These are phyloP conservation scores for Tubulanus polymorphus DNA, from an alignment of 2,888 invertebrate genomes.

Conservation along the genomic window DNA sequence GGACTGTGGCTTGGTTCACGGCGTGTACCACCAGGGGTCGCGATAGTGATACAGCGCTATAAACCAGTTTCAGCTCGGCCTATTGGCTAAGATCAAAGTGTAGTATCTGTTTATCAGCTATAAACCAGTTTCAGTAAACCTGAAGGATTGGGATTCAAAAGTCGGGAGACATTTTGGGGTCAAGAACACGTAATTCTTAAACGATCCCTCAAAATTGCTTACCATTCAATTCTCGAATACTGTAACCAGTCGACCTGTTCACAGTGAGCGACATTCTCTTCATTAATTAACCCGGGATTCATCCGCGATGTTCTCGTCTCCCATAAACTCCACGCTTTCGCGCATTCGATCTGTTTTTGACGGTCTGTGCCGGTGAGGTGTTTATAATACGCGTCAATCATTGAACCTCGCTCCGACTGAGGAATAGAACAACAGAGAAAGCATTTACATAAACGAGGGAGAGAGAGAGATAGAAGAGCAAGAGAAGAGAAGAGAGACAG, in stretches of 20 bases:
- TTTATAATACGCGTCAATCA: constrained; percentile 42
- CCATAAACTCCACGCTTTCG: constrained; percentile 41
- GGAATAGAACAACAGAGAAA: neutral
- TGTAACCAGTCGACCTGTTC: constrained; percentile 35
- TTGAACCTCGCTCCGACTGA: constrained; percentile 35
- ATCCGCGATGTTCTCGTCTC: constrained; percentile 38
- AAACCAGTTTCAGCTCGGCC: too few species aligned
- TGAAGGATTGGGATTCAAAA: too few species aligned
- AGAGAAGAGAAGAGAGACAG: neutral
- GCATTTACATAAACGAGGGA: neutral
- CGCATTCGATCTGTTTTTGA: constrained; percentile 26
- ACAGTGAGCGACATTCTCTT: constrained; percentile 23
- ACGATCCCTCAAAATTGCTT: too few species aligned
- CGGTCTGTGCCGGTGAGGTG: constrained; percentile 37
- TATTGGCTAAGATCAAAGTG: too few species aligned
- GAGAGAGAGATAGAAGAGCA: too few species aligned
- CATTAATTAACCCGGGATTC: constrained; percentile 28
- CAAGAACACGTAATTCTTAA: too few species aligned
- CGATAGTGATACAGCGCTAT: too few species aligned
- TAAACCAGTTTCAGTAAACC: too few species aligned
- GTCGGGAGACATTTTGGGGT: too few species aligned
- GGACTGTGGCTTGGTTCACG: too few species aligned
- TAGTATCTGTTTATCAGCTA: too few species aligned
- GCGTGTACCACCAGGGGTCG: too few species aligned
- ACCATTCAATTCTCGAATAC: constrained; percentile 46